Percentiles rank a stretch among this genome's conserved stretches.
phyloP scores from a whole-genome alignment of 2,888 invertebrate species.

The Lasioglossum lativentre region DNA sequence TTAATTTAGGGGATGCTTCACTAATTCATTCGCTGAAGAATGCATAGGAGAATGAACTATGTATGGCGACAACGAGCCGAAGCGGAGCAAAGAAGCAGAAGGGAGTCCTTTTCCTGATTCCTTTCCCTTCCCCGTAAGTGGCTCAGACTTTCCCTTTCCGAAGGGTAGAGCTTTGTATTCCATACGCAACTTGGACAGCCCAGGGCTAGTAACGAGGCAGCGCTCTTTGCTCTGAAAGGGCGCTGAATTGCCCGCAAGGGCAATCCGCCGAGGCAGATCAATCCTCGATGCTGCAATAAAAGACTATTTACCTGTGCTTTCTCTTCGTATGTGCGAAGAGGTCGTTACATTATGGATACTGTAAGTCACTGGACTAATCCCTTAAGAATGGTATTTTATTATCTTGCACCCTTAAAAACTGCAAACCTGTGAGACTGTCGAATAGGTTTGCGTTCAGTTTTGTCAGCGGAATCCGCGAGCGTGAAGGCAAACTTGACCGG shows the following conservation, averaged over 20 bases:
- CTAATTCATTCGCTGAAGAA: background rate
- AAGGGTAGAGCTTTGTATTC: background rate
- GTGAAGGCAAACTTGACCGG: conserved; percentile 11
- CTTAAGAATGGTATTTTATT: background rate
- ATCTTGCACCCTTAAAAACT: background rate
- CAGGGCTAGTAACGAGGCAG: background rate
- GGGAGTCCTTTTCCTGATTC: background rate
- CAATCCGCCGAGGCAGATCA: conserved; percentile 18
- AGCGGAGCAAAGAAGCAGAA: background rate
- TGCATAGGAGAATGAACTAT: background rate
- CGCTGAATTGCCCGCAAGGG: background rate
- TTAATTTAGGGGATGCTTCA: background rate
- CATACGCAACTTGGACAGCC: background rate
- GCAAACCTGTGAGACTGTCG: background rate
- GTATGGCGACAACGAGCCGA: background rate
- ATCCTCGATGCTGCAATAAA: conserved; percentile 3
- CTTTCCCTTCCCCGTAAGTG: background rate
- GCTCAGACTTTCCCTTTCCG: background rate
- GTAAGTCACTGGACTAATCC: background rate
- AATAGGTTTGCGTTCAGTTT: background rate
- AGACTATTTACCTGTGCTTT: background rate
- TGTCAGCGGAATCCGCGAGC: background rate
- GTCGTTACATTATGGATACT: background rate
- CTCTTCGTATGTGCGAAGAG: background rate
- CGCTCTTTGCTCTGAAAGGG: conserved; percentile 4